Base-by-base conservation (phyloP, 2,113 vertebrate species). In the Corythornis cristatus region DNA sequence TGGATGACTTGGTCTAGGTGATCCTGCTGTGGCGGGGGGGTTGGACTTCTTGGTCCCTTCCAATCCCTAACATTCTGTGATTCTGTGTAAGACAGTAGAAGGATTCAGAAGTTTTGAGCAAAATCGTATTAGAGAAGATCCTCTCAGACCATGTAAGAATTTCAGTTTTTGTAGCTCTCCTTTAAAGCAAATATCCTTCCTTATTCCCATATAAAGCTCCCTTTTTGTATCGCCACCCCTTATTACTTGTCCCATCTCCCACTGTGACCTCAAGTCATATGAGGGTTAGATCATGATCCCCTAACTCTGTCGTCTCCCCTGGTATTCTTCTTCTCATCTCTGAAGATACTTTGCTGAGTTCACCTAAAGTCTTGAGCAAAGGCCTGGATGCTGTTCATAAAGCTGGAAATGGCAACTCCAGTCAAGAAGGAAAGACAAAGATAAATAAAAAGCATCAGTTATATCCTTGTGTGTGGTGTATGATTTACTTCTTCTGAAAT, bases 371-470 rank as follows among this genome's bases (percentile, higher is more conserved):
- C 40, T 88, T 77, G 76, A 88, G 68, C 37, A 86, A 74, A 89
- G 22, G 7, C 33, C 53, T 88, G 79, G 67, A 94, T 80, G 88
- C 72, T 86, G 26, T 83, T 58, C 51, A 67, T 76, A 50, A 88
- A 54, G 23, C 64, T 93, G 68, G 82, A 89, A 94, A 80, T 81
- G 40, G 31, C 43, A 86, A 74, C 58, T 58, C 37, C 76, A 57
- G 19, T 72, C 80, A 91, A 62, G 70, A 85, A 77, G 53, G 19
- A 88, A 93, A 88, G 16, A 67, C 13, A 28, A 37, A 85, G 18
- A 58, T 35, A 83, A 92, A 94, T 86, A 95, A 94, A 95, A 20
- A 88, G 13, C 35, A 43, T 85, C 42, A 79, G 50, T 66, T 82
- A 33, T 25, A 87, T 48, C 31, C 31, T 62, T 67, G 67, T 86